Evolutionary conservation across 23 tunicate genomes (phyloP).

Genomic region (Botrylloides violaceus): DNA sequence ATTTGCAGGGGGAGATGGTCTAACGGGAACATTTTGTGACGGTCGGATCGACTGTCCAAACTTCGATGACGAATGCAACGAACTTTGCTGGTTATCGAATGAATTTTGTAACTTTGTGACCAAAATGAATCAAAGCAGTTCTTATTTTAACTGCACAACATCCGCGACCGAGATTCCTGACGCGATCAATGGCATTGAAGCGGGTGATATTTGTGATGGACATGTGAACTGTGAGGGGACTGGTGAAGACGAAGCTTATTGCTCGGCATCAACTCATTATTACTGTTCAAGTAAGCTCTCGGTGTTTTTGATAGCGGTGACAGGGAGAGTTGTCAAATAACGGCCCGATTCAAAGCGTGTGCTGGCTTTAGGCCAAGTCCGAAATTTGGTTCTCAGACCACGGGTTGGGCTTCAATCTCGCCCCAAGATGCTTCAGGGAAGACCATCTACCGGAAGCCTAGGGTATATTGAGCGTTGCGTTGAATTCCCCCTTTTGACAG

Average conservation of each 20-base stretch:
- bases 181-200: neutral
- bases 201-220: conserved; percentile 38
- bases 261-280: conserved; percentile 49
- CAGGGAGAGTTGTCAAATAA: too few relatives aligned
- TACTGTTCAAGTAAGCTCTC: conserved; percentile 59
- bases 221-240: conserved; percentile 30
- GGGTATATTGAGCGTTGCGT: too few relatives aligned
- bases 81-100: conserved; percentile 49
- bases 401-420: too few relatives aligned
- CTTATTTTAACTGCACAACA: neutral
- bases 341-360: too few relatives aligned
- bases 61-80: conserved; percentile 64
- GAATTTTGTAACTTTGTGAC: conserved; percentile 34
- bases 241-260: conserved; percentile 38
- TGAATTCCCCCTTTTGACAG: too few relatives aligned
- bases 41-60: conserved; percentile 47
- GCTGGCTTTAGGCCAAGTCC: too few relatives aligned
- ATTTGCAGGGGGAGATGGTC: neutral
- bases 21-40: conserved; percentile 36
- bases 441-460: too few relatives aligned
- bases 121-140: conserved; percentile 2
- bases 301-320: too few relatives aligned
- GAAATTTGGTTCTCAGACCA: too few relatives aligned
- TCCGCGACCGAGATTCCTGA: neutral
- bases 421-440: too few relatives aligned